Conservation (phyloP, 2,113 vertebrate species). For the Phaethornis superciliosus region DNA sequence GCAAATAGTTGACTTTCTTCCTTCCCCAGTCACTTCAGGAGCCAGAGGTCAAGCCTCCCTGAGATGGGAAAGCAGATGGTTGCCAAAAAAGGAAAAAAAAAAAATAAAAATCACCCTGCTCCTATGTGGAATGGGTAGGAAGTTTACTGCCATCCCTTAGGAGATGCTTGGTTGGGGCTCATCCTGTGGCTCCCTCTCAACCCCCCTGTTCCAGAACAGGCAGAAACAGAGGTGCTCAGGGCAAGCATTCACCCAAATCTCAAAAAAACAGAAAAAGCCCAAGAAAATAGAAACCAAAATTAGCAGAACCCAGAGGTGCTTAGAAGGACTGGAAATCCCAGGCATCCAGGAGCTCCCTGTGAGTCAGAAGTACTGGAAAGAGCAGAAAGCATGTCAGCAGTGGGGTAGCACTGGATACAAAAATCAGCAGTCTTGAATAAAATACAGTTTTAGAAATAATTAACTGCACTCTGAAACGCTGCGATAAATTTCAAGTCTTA, state of each 20-base stretch:
- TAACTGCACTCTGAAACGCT: not conserved
- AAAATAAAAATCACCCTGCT: not conserved
- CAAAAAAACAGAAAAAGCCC: not conserved
- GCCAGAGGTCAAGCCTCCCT: not conserved
- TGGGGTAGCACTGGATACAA: not conserved
- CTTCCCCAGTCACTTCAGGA: not conserved
- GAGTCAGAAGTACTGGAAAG: fast-evolving
- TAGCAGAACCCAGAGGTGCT: not conserved
- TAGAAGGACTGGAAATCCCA: fast-evolving
- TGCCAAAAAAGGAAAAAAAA: not conserved
- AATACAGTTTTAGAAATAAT: slow-evolving; percentile 3
- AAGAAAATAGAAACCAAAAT: not conserved
- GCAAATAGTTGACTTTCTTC: not conserved
- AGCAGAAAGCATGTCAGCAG: not conserved
- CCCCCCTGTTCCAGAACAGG: fast-evolving
- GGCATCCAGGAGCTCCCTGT: fast-evolving
- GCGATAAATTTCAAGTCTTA: slow-evolving; percentile 50
- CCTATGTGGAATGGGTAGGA: not conserved
- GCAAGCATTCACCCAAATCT: not conserved
- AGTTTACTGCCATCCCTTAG: not conserved
- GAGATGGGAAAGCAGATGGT: not conserved
- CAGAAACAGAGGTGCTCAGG: not conserved
- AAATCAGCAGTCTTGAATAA: not conserved
- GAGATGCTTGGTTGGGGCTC: not conserved
- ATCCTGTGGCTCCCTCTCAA: fast-evolving